Evolutionary conservation across 2,888 invertebrate genomes (phyloP).

Genomic region (Junonia oenone): DNA sequence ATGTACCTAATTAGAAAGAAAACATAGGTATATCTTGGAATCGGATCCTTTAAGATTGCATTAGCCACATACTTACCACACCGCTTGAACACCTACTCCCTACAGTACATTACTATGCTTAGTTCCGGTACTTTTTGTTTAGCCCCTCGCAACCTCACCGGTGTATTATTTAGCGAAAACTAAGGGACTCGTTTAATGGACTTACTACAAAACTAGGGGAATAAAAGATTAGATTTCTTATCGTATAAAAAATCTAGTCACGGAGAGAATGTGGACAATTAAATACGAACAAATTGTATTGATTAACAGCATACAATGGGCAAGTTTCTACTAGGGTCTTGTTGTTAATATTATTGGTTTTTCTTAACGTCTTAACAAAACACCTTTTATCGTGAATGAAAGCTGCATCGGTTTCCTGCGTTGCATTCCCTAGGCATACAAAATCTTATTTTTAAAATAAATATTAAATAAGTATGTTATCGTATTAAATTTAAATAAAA

Average conservation of each 20-base stretch:
- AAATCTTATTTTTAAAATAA: too few relatives aligned
- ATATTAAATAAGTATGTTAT: too few relatives aligned
- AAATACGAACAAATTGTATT: constrained; percentile 35
- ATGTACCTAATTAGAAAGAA: too few relatives aligned
- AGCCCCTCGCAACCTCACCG: constrained; percentile 59
- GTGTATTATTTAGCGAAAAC: constrained; percentile 74
- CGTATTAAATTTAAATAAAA: too few relatives aligned
- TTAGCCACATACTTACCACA: constrained; percentile 43
- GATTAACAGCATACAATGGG: constrained; percentile 27
- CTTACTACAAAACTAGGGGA: constrained; percentile 56
- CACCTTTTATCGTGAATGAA: neutral
- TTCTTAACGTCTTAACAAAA: neutral
- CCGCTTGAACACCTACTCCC: constrained; percentile 52
- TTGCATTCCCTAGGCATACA: too few relatives aligned
- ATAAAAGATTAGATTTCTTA: constrained; percentile 73
- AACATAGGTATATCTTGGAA: too few relatives aligned
- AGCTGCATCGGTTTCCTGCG: too few relatives aligned
- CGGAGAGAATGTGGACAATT: constrained; percentile 33
- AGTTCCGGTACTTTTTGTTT: constrained; percentile 75
- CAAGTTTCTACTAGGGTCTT: neutral
- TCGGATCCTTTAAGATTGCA: neutral
- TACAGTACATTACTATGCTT: constrained; percentile 60
- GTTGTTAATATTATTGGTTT: neutral
- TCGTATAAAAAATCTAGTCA: constrained; percentile 53
- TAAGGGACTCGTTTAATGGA: constrained; percentile 70